phyloP scores from a whole-genome alignment of 2,113 vertebrate genomes.

The Kryptolebias marmoratus region DNA sequence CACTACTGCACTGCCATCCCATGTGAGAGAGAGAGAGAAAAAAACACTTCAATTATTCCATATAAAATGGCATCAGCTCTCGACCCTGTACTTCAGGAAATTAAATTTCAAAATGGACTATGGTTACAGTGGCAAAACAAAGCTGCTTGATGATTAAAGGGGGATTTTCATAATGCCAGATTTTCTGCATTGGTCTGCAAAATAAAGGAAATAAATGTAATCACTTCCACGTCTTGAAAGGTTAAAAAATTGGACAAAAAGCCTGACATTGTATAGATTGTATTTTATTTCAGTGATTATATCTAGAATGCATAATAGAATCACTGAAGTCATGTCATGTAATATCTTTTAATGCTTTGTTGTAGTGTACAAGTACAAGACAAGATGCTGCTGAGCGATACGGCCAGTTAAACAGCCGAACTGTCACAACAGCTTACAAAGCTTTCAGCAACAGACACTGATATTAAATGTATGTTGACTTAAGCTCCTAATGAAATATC shows the following conservation, averaged over 20 bases:
- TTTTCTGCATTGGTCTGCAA: slow-evolving; percentile 54
- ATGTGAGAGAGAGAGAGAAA: slow-evolving; percentile 12
- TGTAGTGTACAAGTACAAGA: slow-evolving; percentile 6
- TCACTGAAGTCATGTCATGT: background rate
- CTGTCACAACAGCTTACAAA: slow-evolving; percentile 23
- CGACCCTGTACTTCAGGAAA: slow-evolving; percentile 71
- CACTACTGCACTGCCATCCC: slow-evolving; percentile 22
- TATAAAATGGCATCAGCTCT: slow-evolving; percentile 72
- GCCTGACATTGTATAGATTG: slow-evolving; percentile 6
- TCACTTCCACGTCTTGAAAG: slow-evolving; percentile 48
- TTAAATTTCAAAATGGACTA: slow-evolving; percentile 70
- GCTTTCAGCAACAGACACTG: slow-evolving; percentile 26
- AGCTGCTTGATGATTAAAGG: slow-evolving; percentile 57
- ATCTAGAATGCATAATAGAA: slow-evolving; percentile 28
- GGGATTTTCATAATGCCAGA: slow-evolving; percentile 65
- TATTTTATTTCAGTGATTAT: slow-evolving; percentile 21
- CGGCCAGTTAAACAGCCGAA: slow-evolving; percentile 1
- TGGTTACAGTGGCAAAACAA: slow-evolving; percentile 60
- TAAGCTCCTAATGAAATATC: slow-evolving; percentile 17
- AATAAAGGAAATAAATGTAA: slow-evolving; percentile 47
- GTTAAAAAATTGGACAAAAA: slow-evolving; percentile 46
- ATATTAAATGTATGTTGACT: slow-evolving; percentile 20
- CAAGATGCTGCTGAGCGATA: slow-evolving; percentile 1
- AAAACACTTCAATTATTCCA: slow-evolving; percentile 65
- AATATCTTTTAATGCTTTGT: slow-evolving; percentile 2